phyloP scores from a whole-genome alignment of 2,113 vertebrate genomes.

The Agelaius tricolor region DNA sequence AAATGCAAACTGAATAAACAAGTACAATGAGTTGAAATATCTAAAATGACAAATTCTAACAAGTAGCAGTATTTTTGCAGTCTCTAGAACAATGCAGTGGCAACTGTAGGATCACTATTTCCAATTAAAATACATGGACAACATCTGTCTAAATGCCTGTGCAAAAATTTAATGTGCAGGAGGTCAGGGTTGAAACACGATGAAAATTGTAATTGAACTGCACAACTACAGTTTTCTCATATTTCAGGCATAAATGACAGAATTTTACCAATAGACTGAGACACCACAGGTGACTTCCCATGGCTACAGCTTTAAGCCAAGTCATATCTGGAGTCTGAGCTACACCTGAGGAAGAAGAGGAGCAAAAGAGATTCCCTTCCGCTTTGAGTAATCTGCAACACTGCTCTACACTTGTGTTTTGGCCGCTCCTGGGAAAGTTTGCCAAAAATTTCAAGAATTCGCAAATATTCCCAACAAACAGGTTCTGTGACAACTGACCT shows the following conservation, averaged over 20 bases:
- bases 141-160: not conserved
- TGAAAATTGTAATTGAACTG: not conserved
- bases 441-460: constrained; percentile 48
- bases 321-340: not conserved
- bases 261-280: not conserved
- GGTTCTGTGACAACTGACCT: constrained; percentile 14
- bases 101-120: not conserved
- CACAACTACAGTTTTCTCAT: not conserved
- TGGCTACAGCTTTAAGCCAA: not conserved
- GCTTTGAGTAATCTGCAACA: not conserved
- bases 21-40: not conserved
- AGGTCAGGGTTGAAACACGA: not conserved
- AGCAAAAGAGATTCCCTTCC: not conserved
- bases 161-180: not conserved
- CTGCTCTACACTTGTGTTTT: not conserved
- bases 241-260: not conserved
- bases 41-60: not conserved
- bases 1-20: not conserved
- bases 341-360: not conserved
- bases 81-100: not conserved
- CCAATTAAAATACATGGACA: not conserved
- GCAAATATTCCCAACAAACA: constrained; percentile 19
- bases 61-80: not conserved
- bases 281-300: not conserved
- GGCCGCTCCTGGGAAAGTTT: not conserved